These are phyloP conservation scores for Callinectes sapidus DNA, from an alignment of 2,888 invertebrate genomes.

Conservation along the genomic window DNA sequence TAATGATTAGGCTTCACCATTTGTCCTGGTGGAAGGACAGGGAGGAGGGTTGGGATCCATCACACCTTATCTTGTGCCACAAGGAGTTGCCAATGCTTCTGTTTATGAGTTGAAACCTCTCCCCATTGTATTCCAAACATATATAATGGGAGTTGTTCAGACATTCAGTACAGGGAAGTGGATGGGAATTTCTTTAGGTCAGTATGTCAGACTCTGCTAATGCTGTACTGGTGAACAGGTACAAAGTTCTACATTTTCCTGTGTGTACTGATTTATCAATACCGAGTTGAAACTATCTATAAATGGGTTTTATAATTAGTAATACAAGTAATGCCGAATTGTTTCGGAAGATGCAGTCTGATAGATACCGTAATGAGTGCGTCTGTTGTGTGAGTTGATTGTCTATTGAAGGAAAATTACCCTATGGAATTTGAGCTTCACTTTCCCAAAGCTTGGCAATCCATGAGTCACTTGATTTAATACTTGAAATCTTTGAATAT, in stretches of 20 bases:
- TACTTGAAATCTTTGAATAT: background rate
- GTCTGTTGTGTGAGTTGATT: background rate
- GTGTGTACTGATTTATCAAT: background rate
- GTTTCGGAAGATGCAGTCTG: background rate
- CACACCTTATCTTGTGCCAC: background rate
- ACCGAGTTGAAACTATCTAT: background rate
- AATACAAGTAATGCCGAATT: background rate
- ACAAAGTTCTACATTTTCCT: background rate
- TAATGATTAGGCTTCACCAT: too few relatives aligned
- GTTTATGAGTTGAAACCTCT: too few relatives aligned
- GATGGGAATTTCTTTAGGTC: too few relatives aligned
- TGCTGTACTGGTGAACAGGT: too few relatives aligned
- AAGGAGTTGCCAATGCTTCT: background rate
- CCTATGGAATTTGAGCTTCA: background rate
- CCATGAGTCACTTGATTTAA: background rate
- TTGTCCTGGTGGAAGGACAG: too few relatives aligned
- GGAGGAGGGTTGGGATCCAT: too few relatives aligned
- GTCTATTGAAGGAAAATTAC: background rate
- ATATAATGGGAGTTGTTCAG: too few relatives aligned
- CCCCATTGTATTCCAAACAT: too few relatives aligned
- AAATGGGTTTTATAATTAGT: background rate
- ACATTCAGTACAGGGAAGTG: too few relatives aligned
- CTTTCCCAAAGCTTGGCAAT: background rate
- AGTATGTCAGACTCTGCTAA: too few relatives aligned
- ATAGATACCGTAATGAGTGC: background rate